Base-by-base conservation (phyloP, 1,140 invertebrate genomes). In the Pantala flavescens region DNA sequence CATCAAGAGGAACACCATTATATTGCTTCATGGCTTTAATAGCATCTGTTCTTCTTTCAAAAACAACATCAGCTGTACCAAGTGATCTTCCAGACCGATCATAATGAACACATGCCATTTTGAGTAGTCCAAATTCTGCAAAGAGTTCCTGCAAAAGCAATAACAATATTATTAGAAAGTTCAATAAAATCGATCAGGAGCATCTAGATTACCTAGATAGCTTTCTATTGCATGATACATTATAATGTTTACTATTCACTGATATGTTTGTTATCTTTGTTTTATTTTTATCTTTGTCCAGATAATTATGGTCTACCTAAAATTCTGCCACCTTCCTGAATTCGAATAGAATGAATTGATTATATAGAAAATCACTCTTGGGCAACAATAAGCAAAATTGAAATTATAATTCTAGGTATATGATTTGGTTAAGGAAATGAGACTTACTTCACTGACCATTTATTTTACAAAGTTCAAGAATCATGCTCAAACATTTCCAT, bases 1-100 rank as follows among this genome's bases (percentile, higher is more conserved):
- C 97, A 88, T 99, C 97, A 71, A 99, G 84, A 23, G 96, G 96
- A 55, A 99, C 95, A 76, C 95, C 95, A 85, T 98, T 97, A 82
- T 99, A 99, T 82, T 98, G 95, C 83, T 97, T 97, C 89, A 98
- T 93, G 14, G 97, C 97, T 83, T 96, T 95, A 28, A 97, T 88
- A 0, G 97, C 97, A 87, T 98, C 96, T 77, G 89, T 86, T 81
- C 90, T 87, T 80, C 95, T 87, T 81, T 97, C 94, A 86, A 96
- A 99, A 73, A 97, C 90, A 19, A 99, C 95, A 88, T 98, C 96
- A 74, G 97, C 97, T 77, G 96, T 97, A 71, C 97, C 96, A 79
- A 98, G 85, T 71, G 96, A 98, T 81, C 97, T 87, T 43, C 97
- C 97, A 71, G 96, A 98, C 83, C 93, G 88, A 82, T 99, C 97